Percentiles rank a stretch among this genome's conserved stretches.
Evolutionary conservation across 2,113 vertebrate species (phyloP).

Genomic region (Alligator mississippiensis): DNA sequence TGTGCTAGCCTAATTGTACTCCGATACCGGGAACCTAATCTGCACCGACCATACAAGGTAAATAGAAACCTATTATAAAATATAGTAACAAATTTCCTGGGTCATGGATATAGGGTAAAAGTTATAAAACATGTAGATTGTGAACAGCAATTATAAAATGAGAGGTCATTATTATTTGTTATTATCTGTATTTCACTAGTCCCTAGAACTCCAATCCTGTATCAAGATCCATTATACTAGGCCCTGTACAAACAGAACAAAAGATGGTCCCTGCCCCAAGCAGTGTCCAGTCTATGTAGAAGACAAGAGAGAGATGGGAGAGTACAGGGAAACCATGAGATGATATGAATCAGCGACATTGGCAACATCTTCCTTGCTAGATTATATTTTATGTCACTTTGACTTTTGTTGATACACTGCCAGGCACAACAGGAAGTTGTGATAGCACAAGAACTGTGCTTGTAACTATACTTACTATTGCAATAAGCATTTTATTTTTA

Average conservation of each 20-base stretch:
- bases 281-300: not conserved
- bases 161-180: not conserved
- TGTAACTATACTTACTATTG: not conserved
- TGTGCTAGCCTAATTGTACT: constrained; percentile 75
- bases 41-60: constrained; percentile 78
- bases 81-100: not conserved
- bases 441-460: not conserved
- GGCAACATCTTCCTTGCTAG: not conserved
- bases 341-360: not conserved
- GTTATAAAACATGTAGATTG: not conserved
- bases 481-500: not conserved
- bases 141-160: not conserved
- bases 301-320: not conserved
- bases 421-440: not conserved
- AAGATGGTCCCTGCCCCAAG: not conserved
- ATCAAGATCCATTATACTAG: not conserved
- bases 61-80: constrained; percentile 20
- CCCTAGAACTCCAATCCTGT: no score
- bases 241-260: not conserved
- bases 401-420: not conserved
- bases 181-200: no score
- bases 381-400: not conserved
- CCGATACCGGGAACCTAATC: constrained; percentile 73
- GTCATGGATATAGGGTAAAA: not conserved
- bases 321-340: not conserved